phyloP scores from a whole-genome alignment of 2,797 vertebrate genomes.

The Gobio occitaniae region DNA sequence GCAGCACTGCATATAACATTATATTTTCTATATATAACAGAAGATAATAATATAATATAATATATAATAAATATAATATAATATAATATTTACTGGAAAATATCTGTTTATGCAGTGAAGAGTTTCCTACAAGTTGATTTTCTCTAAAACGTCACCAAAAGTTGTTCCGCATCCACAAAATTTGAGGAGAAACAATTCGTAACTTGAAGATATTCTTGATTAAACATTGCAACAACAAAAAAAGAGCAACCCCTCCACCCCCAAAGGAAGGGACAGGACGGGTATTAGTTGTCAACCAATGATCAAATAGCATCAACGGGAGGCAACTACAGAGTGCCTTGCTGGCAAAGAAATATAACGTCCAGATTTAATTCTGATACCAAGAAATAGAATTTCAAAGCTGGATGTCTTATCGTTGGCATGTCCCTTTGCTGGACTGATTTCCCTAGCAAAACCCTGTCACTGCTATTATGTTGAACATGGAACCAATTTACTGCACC shows the following conservation, averaged over 20 bases:
- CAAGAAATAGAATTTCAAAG: conserved; percentile 99
- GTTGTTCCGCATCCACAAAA: neutral
- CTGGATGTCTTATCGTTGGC: conserved; percentile 97
- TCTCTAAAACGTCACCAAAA: neutral
- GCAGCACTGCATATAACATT: neutral
- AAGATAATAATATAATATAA: neutral
- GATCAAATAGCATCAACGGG: conserved; percentile 88
- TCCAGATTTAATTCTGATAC: conserved; percentile 99
- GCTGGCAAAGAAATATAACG: conserved; percentile 97
- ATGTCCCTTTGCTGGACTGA: conserved; percentile 98
- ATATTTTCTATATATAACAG: neutral
- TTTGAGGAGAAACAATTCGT: neutral
- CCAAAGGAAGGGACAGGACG: conserved; percentile 76
- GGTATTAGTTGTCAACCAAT: conserved; percentile 92
- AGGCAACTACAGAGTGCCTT: conserved; percentile 84
- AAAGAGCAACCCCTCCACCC: neutral
- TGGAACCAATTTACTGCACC: conserved; percentile 99
- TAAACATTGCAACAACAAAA: conserved; percentile 48
- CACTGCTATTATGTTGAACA: conserved; percentile 98
- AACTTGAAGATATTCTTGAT: conserved; percentile 25
- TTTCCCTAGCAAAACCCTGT: conserved; percentile 99
- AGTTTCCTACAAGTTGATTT: neutral
- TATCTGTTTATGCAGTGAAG: neutral
- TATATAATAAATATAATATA: neutral
- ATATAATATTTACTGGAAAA: neutral